These are phyloP conservation scores for Coracopsis vasa DNA, from an alignment of 2,113 vertebrate species.

Conservation along the genomic window DNA sequence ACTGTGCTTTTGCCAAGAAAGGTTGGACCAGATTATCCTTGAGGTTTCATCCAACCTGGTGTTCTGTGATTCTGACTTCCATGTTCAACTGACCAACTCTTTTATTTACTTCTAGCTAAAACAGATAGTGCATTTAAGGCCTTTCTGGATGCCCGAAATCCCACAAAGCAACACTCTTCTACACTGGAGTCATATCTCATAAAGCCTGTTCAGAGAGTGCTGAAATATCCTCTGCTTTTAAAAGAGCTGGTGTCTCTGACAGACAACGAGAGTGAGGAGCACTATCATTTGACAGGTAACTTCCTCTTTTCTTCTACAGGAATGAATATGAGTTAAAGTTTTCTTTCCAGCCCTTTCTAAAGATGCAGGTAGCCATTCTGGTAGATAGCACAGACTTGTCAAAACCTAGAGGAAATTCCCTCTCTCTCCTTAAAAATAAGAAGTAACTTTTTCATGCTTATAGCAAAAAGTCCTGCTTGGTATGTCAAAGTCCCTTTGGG, in stretches of 20 bases:
- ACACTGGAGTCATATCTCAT: slow-evolving; percentile 97
- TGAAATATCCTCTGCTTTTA: slow-evolving; percentile 96
- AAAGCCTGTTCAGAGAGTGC: slow-evolving; percentile 95
- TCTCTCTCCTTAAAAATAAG: neutral
- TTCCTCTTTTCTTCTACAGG: neutral
- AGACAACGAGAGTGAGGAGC: slow-evolving; percentile 92
- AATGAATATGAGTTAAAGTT: neutral
- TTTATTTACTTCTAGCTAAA: slow-evolving; percentile 77
- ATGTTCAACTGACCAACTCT: neutral
- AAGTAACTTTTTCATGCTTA: neutral
- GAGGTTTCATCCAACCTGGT: neutral
- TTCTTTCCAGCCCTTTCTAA: neutral
- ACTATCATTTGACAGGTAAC: slow-evolving; percentile 93
- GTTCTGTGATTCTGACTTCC: neutral
- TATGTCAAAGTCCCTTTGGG: neutral
- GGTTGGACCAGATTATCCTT: neutral
- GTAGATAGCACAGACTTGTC: neutral
- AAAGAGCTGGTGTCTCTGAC: slow-evolving; percentile 94
- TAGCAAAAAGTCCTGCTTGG: neutral
- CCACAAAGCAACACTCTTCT: slow-evolving; percentile 94
- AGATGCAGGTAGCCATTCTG: neutral
- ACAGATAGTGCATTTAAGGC: slow-evolving; percentile 93
- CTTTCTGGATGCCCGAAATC: slow-evolving; percentile 91
- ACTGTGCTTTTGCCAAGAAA: neutral
- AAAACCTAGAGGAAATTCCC: neutral